A percentile compares a stretch with the other conserved stretches of the same genome.
These are phyloP conservation scores for Carcharodon carcharias DNA, from an alignment of 2,797 vertebrate genomes.

Conservation along the genomic window DNA sequence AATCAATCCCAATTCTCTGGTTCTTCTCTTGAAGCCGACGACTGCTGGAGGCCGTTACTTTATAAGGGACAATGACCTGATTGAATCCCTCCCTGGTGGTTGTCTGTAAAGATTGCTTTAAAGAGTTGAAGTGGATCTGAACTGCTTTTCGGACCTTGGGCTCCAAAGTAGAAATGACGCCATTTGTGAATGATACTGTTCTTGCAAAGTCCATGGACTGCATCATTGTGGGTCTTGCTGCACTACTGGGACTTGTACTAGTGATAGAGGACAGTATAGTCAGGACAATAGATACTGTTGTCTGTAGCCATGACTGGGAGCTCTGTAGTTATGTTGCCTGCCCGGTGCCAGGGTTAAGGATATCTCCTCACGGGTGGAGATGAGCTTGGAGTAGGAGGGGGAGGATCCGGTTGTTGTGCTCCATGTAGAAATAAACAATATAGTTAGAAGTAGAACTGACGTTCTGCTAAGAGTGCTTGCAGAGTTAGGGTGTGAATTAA, in stretches of 20 bases:
- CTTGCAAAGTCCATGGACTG: neutral
- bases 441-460: neutral
- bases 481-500: neutral
- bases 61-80: neutral
- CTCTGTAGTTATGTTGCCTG: neutral
- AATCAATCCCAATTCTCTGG: neutral
- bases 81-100: neutral
- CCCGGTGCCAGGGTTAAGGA: neutral
- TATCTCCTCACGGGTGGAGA: neutral
- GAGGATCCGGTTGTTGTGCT: neutral
- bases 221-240: neutral
- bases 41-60: neutral
- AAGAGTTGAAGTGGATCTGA: neutral
- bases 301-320: neutral
- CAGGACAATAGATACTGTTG: neutral
- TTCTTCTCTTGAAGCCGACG: neutral
- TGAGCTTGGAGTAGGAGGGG: neutral
- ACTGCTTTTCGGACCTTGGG: neutral
- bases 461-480: neutral
- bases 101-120: neutral
- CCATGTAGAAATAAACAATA: neutral
- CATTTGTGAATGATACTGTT: neutral
- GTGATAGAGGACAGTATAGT: neutral
- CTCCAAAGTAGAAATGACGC: neutral
- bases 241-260: neutral